Base-by-base conservation (phyloP, 2,888 invertebrate species). In the Leucophora obtusa region DNA sequence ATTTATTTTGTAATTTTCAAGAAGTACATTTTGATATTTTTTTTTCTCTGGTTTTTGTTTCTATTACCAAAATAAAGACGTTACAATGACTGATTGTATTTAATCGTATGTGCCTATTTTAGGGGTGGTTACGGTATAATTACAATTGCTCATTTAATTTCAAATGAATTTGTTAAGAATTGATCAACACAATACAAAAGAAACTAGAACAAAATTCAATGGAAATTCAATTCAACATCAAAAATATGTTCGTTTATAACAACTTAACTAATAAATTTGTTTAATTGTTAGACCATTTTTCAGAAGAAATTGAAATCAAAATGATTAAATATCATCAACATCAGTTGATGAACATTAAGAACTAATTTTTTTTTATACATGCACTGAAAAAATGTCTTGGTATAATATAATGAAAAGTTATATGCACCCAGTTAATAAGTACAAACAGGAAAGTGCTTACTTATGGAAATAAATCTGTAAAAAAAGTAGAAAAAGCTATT, bases 131-230 rank as follows among this genome's bases (percentile, higher is more conserved):
- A 74, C 73, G 33, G 73, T 58, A 77, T 81, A 77, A 77, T 74
- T 81, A 24, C 73, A 81, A 81, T 74, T 74, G 81, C 77, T 65
- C 66, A 70, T 77, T 81, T 77, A 77, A 81, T 70, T 81, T 77
- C 58, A 74, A 73, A 77, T 77, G 81, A 74, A 76, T 81, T 81
- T 47, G n/a, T 56, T 75, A 54, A 59, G 35, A 73, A 66, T 24
- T 58, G 56, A 56, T 68, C 11, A 10, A n/a, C 38, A 21, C 15
- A 70, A 14, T n/a, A 62, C 71, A 56, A 28, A 47, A 66, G 18
- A 79, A 71, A 68, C 28, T 35, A 15, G 18, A 59, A 66, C 53
- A 60, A 73, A 77, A 58, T 73, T 68, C 68, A 73, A 63, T 33
- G 69, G 71, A 77, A 71, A 60, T 63, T 60, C 60, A n/a, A 60